Base-by-base conservation (phyloP, 2,113 vertebrate species). In the Blennius ocellaris region DNA sequence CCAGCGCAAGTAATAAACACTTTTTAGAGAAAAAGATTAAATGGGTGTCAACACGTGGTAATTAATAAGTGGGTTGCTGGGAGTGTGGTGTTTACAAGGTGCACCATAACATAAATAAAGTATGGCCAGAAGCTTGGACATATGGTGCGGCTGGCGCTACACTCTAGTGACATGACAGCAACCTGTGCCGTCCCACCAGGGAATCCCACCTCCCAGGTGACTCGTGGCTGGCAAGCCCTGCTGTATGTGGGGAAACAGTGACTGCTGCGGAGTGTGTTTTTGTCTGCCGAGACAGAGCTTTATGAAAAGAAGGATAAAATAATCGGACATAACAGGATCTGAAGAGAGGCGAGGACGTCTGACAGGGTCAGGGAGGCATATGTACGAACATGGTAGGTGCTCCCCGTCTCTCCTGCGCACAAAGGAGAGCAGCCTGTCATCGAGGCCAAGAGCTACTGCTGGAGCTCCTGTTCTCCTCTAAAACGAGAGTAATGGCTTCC, bases 21-120 rank as follows among this genome's bases (percentile, higher is more conserved):
- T 93, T 94, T 94, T 92, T 90, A 90, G 91, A 87, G 86, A 89
- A 94, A 94, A 93, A 92, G 87, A 92, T 92, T 87, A 93, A 94
- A 92, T 78, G 84, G 90, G 90, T 93, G 92, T 93, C 89, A 92
- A 91, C 88, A 89, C 80, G 73, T 88, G 71, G 90, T 93, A 93
- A 92, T 93, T 94, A 95, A 95, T 94, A 92, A 90, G 90, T 79
- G 83, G 82, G 93, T 84, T 90, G 90, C 93, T 91, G 92, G 63
- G 94, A 90, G 86, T 69, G 65, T 79, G 73, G 55, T 92, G 93
- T 94, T 94, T 93, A 92, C 92, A 92, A 87, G 90, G 58, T 82
- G 88, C 81, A 79, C 86, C 87, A 90, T 92, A 92, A 92, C 92
- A 90, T 91, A 88, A 93, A 91, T 92, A 93, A 92, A 93, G 90